These are phyloP conservation scores for Bombus pascuorum DNA, from an alignment of 1,140 invertebrate species.

Conservation along the genomic window DNA sequence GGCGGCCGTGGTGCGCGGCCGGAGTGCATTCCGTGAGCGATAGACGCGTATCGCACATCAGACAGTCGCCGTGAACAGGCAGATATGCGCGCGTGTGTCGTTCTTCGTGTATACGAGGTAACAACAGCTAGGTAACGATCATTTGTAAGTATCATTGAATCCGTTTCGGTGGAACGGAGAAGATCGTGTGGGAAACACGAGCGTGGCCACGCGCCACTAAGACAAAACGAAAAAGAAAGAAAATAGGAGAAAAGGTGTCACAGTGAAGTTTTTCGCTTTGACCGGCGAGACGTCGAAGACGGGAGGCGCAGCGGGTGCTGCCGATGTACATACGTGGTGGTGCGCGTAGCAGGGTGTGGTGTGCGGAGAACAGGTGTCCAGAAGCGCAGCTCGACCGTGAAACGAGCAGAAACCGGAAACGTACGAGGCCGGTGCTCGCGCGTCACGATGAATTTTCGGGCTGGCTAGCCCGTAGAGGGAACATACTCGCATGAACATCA, in stretches of 20 bases:
- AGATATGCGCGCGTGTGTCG: slow-evolving; percentile 10
- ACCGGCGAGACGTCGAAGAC: neutral
- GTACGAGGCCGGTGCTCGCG: neutral
- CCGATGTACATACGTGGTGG: slow-evolving; percentile 40
- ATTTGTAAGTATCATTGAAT: neutral
- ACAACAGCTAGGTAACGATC: neutral
- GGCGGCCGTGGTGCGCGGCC: slow-evolving; percentile 73
- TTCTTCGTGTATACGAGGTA: neutral
- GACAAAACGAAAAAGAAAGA: no score
- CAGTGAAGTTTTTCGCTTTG: neutral
- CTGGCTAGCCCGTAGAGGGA: neutral
- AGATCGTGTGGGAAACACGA: neutral
- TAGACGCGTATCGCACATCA: slow-evolving; percentile 41
- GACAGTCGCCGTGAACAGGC: slow-evolving; percentile 15
- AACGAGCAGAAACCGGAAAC: slow-evolving; percentile 16
- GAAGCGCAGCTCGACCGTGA: slow-evolving; percentile 40
- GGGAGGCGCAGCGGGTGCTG: slow-evolving; percentile 24
- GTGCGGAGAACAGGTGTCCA: slow-evolving; percentile 59
- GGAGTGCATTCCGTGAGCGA: slow-evolving; percentile 64
- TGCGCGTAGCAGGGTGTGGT: slow-evolving; percentile 61
- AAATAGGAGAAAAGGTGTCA: no score
- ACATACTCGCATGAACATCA: neutral
- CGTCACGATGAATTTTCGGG: slow-evolving; percentile 24
- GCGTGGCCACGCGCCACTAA: no score
- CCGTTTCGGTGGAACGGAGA: neutral